Evolutionary conservation across 2,888 invertebrate genomes (phyloP), one percentile per base, ranked within the genome.

Genomic region (Orthosia gracilis): DNA sequence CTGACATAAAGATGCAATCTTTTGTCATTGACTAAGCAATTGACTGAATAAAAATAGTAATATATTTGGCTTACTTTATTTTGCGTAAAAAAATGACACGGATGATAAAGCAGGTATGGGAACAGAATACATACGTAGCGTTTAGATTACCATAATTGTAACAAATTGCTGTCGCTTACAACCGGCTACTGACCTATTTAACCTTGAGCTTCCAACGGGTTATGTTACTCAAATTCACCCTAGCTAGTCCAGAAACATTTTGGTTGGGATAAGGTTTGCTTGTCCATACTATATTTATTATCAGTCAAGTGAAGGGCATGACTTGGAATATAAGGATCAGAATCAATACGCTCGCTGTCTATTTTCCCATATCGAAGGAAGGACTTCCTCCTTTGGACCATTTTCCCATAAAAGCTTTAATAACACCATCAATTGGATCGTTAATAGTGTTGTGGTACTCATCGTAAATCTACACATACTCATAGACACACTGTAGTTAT

Each of bases 81-180:
- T 26, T 26, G 26, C 26, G 26, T 26, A 31, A 4, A 31, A 4
- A 31, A 31, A 4, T 31, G 4, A 31, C 31, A 31, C 31, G 31
- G 3, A 4, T 31, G 31, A 31, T 31, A 31, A 31, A 31, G 4
- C 4, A 4, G 31, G 31, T 31, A 31, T 3, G 31, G 31, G 31
- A 31, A 31, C 31, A 31, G 4, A 31, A 31, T 31, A 31, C 23
- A 49, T 21, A 18, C 18, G 15, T 40, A 15, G n/a, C 21, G 49
- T 57, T 40, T 40, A n/a, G 21, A 59, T 73, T 73, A 52, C n/a
- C 76, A 26, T 76, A 59, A 52, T 74, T 65, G 52, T 52, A 40
- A 52, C 76, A 66, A 76, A 54, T 75, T 15, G 31, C 17, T 59
- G 58, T 76, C 52, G n/a, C 13, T 57, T 15, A 52, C 23, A 58